Evolutionary conservation across 2,888 invertebrate species (phyloP).

Genomic region (Mechanitis mazaeus): DNA sequence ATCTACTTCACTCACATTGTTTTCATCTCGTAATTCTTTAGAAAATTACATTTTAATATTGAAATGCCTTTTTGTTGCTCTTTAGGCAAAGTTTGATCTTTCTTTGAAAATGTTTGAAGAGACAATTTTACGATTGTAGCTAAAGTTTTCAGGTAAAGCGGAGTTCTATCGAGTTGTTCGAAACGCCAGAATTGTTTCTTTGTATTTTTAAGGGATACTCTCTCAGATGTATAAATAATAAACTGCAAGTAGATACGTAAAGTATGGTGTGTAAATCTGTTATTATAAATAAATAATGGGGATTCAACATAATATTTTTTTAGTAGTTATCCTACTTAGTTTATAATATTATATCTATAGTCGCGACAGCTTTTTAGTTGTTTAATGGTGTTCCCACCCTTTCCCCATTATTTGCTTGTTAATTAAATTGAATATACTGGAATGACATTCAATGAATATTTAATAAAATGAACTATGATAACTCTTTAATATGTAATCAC

Average conservation of each 20-base stretch:
- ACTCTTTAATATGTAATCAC: too few relatives aligned
- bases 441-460: too few relatives aligned
- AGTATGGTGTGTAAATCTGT: too few relatives aligned
- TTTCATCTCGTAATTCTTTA: slow-evolving; percentile 16
- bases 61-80: slow-evolving; percentile 30
- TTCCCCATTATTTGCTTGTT: too few relatives aligned
- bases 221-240: slow-evolving; percentile 12
- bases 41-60: slow-evolving; percentile 32
- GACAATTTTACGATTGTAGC: slow-evolving; percentile 30
- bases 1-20: slow-evolving; percentile 2
- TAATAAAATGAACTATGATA: too few relatives aligned
- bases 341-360: too few relatives aligned
- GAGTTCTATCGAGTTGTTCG: slow-evolving; percentile 26
- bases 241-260: not conserved
- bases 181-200: slow-evolving; percentile 13
- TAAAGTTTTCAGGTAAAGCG: slow-evolving; percentile 28
- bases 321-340: too few relatives aligned
- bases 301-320: too few relatives aligned
- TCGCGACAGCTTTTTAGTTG: too few relatives aligned
- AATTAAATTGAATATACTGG: too few relatives aligned
- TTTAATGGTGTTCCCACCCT: too few relatives aligned
- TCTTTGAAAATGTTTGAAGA: slow-evolving; percentile 28
- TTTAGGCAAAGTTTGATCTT: slow-evolving; percentile 30
- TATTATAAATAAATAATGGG: too few relatives aligned
- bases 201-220: slow-evolving; percentile 12